These are phyloP conservation scores for Lacanobia oleracea DNA, from an alignment of 2,888 invertebrate species.

Conservation along the genomic window DNA sequence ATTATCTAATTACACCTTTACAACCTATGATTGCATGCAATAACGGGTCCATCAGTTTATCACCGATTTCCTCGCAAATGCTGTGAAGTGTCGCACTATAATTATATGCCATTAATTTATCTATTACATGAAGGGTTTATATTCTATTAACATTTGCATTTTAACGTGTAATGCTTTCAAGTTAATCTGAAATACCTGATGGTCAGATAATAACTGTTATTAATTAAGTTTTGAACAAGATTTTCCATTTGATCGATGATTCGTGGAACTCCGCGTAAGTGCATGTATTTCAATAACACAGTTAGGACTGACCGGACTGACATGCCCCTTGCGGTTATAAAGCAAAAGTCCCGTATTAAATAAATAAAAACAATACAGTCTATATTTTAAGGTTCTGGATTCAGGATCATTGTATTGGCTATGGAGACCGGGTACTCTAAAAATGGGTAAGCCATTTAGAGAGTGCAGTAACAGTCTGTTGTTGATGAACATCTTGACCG, in stretches of 20 bases:
- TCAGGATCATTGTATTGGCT: too few relatives aligned
- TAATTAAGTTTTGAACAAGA: background rate
- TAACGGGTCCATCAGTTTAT: background rate
- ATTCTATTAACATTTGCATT: constrained; percentile 10
- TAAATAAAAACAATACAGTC: too few relatives aligned
- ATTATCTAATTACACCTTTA: background rate
- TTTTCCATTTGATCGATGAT: background rate
- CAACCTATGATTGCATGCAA: background rate
- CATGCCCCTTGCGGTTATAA: too few relatives aligned
- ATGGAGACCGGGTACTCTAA: too few relatives aligned
- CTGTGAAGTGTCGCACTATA: background rate
- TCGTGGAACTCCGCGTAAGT: background rate
- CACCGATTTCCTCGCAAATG: background rate
- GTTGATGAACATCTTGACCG: too few relatives aligned
- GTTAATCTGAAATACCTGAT: background rate
- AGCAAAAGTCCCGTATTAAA: too few relatives aligned
- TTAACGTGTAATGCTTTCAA: background rate
- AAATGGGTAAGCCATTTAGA: too few relatives aligned
- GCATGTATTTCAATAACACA: too few relatives aligned
- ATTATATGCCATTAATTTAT: constrained; percentile 8
- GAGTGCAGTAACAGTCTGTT: too few relatives aligned
- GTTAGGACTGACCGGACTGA: too few relatives aligned
- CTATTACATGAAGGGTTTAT: constrained; percentile 1
- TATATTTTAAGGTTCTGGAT: too few relatives aligned
- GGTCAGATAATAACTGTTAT: background rate